These are phyloP conservation scores for Sarcophaga rosellei DNA, from an alignment of 2,888 invertebrate species.

Conservation along the genomic window DNA sequence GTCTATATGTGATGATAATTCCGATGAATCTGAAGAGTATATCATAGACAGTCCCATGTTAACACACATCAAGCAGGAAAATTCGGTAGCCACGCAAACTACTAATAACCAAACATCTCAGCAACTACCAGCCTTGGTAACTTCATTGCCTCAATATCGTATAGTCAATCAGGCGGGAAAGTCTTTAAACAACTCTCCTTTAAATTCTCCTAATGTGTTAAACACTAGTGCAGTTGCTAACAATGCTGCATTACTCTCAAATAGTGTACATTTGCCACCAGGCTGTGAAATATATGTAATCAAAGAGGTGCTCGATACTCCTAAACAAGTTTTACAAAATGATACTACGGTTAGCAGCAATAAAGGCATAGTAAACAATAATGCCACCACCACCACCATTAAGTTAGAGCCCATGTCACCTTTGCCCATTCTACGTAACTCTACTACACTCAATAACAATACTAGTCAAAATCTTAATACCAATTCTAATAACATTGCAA, in stretches of 20 bases:
- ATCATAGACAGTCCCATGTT: slow-evolving; percentile 72
- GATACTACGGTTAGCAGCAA: not conserved
- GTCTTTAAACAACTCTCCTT: slow-evolving; percentile 27
- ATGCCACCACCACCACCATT: slow-evolving; percentile 45
- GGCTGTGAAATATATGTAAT: slow-evolving; percentile 79
- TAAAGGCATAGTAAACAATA: not conserved
- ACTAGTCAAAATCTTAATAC: slow-evolving; percentile 31
- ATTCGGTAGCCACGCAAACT: slow-evolving; percentile 47
- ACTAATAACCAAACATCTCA: slow-evolving; percentile 44
- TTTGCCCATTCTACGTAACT: slow-evolving; percentile 42
- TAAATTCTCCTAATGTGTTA: slow-evolving; percentile 15
- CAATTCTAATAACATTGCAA: slow-evolving; percentile 25
- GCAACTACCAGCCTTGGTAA: slow-evolving; percentile 41
- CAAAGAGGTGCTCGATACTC: slow-evolving; percentile 71
- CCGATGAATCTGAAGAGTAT: slow-evolving; percentile 76
- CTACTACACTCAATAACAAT: slow-evolving; percentile 5
- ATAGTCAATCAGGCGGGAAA: slow-evolving; percentile 66
- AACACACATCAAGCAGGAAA: slow-evolving; percentile 74
- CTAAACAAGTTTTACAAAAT: slow-evolving; percentile 44
- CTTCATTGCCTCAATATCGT: slow-evolving; percentile 67
- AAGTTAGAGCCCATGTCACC: slow-evolving; percentile 61
- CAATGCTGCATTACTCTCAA: slow-evolving; percentile 69
- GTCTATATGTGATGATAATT: slow-evolving; percentile 77
- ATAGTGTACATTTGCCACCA: slow-evolving; percentile 74
- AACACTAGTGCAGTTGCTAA: slow-evolving; percentile 1